Conservation (phyloP, 2,113 vertebrate genomes). For the Oophaga pumilio region DNA sequence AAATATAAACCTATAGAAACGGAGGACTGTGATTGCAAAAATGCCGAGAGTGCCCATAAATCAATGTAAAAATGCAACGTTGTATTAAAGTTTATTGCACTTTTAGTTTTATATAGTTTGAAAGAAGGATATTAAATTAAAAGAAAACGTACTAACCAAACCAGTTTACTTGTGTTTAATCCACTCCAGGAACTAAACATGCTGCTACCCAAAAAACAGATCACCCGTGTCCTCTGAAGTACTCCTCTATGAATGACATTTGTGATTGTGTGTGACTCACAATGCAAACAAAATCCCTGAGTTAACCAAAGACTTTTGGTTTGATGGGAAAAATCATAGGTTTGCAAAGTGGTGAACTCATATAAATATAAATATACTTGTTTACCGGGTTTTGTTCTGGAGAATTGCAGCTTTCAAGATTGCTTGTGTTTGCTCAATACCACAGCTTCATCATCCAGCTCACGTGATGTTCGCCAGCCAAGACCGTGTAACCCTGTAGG, state of each 20-base stretch:
- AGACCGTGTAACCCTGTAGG: background rate
- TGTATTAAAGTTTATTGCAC: no score
- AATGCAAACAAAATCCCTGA: slow-evolving; percentile 6
- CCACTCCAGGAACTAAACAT: background rate
- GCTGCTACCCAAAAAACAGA: background rate
- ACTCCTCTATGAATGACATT: background rate
- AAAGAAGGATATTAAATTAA: no score
- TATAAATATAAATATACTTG: slow-evolving; percentile 17
- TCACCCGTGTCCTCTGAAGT: background rate
- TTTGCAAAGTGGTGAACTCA: slow-evolving; percentile 11
- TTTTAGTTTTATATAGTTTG: no score
- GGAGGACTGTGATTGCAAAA: no score
- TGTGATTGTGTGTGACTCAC: slow-evolving; percentile 3
- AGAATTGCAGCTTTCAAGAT: slow-evolving; percentile 1
- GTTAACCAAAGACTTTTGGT: slow-evolving; percentile 1
- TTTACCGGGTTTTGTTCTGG: slow-evolving; percentile 14
- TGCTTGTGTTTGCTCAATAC: slow-evolving; percentile 12
- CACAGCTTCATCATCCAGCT: background rate
- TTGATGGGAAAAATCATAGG: slow-evolving; percentile 25
- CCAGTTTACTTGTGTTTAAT: background rate
- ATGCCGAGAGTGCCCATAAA: no score
- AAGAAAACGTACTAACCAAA: background rate
- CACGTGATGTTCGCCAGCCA: background rate
- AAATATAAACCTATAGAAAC: no score
- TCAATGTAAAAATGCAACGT: no score